phyloP scores from a whole-genome alignment of 2,113 vertebrate species.

The Furnarius figulus region DNA sequence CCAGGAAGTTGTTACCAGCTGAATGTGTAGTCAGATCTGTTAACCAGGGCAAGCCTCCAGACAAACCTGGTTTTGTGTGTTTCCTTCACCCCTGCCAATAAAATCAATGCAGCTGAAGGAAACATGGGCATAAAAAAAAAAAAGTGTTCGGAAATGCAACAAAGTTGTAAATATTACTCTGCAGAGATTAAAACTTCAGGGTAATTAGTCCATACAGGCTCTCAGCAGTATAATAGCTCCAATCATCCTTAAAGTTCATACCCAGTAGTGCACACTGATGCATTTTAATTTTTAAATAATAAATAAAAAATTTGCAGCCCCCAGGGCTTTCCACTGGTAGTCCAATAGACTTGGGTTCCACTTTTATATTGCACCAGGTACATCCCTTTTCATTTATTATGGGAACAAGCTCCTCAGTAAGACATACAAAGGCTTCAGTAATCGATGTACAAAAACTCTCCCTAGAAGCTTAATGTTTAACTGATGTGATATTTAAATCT shows the following conservation, averaged over 20 bases:
- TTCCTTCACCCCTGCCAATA: conserved; percentile 31
- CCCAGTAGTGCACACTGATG: not conserved
- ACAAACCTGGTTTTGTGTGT: conserved; percentile 14
- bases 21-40: not conserved
- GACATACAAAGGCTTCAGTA: not conserved
- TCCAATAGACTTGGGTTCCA: not conserved
- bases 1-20: conserved; percentile 40
- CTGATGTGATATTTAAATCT: not conserved
- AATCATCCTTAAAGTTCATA: not conserved
- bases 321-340: not conserved
- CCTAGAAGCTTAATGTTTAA: not conserved
- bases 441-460: not conserved
- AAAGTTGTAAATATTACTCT: conserved; percentile 38
- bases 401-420: not conserved
- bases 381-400: not conserved
- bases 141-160: not conserved
- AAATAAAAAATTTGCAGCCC: not conserved
- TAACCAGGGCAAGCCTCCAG: conserved; percentile 31
- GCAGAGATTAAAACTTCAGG: conserved; percentile 5
- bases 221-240: not conserved
- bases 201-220: not conserved
- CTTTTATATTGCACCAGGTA: not conserved
- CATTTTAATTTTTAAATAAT: not conserved
- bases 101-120: conserved; percentile 24
- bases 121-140: conserved; percentile 26